Base-by-base conservation (phyloP, 2,888 invertebrate species). In the Napeogenes inachia region DNA sequence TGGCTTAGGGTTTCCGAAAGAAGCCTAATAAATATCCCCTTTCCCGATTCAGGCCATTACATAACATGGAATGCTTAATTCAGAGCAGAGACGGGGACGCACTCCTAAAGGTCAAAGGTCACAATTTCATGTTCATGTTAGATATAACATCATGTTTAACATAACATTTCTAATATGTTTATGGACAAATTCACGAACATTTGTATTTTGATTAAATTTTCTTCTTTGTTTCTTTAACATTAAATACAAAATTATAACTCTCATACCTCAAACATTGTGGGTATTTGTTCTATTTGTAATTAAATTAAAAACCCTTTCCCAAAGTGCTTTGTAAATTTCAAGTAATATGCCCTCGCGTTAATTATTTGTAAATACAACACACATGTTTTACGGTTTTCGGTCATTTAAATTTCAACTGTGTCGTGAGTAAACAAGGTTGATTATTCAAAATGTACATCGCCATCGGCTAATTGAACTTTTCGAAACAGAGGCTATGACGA, bases 391-490 rank as follows among this genome's bases (percentile, higher is more conserved):
- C 56, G 5, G 12, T 21, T 45, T 5, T 13, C 13, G 32, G 45
- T 8, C 32, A 60, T 56, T 53, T 46, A 38, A 56, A 58, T 62
- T 59, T 13, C 45, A 21, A 33, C 54, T 42, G 35, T 63, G 54
- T 59, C 38, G 45, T 46, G 50, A 61, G 35, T 57, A 8, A 54
- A 13, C 32, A 62, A 5, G 47, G 57, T 56, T 61, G 55, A 62
- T 66, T 59, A 59, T 62, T 53, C 57, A 60, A 13, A 59, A 62
- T 55, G 47, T 46, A 59, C 54, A 58, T 59, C 53, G 47, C 55
- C 55, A 57, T 55, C 53, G 59, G 60, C 62, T 59, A 68, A 67
- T 63, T 65, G 56, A 67, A 63, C 57, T 57, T 62, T 62, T 53
- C 45, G 56, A 56, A 58, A 50, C 21, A 30, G 50, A 42, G 12